Base-by-base conservation (phyloP, 2,797 vertebrate genomes). In the Falco berigora region DNA sequence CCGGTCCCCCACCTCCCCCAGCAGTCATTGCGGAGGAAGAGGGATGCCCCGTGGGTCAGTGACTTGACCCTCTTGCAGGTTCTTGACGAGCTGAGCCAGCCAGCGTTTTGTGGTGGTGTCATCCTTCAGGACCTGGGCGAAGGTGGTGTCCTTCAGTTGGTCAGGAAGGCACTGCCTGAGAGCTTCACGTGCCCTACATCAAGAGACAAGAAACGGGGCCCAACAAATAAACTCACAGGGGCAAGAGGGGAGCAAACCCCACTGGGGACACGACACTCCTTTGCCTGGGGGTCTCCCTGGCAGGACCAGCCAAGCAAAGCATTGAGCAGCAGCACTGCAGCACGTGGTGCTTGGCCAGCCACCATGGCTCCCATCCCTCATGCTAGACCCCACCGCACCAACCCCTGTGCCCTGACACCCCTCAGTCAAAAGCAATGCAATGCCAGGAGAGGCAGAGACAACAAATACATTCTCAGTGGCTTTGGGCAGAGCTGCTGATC, bases 41-140 rank as follows among this genome's bases (percentile, higher is more conserved):
- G 99, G 99, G 93, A 99, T 99, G 90, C 99, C 99, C 67, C 99
- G 97, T 27, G 99, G 99, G 77, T 99, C 99, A 21, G 99, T 99
- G 93, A 99, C 99, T 96, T 99, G 99, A 91, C 99, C 99, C 96
- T 99, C 99, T 95, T 99, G 99, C 94, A 99, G 98, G 98, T 99
- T 99, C 97, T 99, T 99, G 80, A 99, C 99, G 34, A 99, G 98
- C 98, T 99, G 99, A 88, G 99, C 98, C 93, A 99, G 98, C 99
- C 99, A 99, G 97, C 99, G 99, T 97, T 99, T 99, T 32, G 99
- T 99, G 98, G 99, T 99, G 96, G 99, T 99, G 98, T 99, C 99
- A 30, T 99, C 99, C 97, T 99, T 99, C 98, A 99, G 98, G 96
- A 99, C 99, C 98, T 99, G 99, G 96, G 98, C 98, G 1, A 99